Percentiles rank a stretch among this genome's conserved stretches.
Conservation (phyloP, 1,140 invertebrate genomes). For the Ptiloglossa arizonensis region DNA sequence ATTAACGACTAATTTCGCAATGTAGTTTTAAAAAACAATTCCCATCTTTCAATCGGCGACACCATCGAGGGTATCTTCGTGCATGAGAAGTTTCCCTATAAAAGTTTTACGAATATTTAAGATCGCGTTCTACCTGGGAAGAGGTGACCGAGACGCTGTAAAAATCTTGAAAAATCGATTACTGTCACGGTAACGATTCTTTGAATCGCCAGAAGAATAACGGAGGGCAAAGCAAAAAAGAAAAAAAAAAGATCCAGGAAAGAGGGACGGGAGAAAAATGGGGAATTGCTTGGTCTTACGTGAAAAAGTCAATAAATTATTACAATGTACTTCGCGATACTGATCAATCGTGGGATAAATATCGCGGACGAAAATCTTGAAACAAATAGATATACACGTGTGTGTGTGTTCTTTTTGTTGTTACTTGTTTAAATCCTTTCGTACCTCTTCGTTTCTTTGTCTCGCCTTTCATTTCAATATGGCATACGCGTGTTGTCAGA, state of each 20-base stretch:
- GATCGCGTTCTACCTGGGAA: conserved; percentile 40
- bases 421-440: neutral
- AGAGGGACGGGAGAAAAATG: conserved; percentile 7
- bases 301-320: conserved; percentile 61
- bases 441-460: neutral
- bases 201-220: conserved; percentile 9
- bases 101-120: neutral
- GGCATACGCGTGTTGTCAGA: conserved; percentile 13
- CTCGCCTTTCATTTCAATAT: conserved; percentile 8
- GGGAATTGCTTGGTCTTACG: conserved; percentile 45
- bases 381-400: conserved; percentile 45
- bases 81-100: neutral
- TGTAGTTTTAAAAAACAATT: conserved; percentile 4
- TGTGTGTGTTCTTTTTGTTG: neutral
- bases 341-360: conserved; percentile 53
- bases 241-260: conserved; percentile 1
- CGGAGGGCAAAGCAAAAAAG: conserved; percentile 24
- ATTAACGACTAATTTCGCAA: neutral
- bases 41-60: conserved; percentile 3
- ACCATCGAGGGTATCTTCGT: neutral
- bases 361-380: conserved; percentile 38
- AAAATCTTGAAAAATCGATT: conserved; percentile 1
- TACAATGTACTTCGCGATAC: conserved; percentile 51
- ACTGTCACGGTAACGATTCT: conserved; percentile 15
- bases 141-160: conserved; percentile 30